Percentiles rank a stretch among this genome's conserved stretches.
phyloP scores from a whole-genome alignment of 2,888 invertebrate genomes.

The Seira musarum region DNA sequence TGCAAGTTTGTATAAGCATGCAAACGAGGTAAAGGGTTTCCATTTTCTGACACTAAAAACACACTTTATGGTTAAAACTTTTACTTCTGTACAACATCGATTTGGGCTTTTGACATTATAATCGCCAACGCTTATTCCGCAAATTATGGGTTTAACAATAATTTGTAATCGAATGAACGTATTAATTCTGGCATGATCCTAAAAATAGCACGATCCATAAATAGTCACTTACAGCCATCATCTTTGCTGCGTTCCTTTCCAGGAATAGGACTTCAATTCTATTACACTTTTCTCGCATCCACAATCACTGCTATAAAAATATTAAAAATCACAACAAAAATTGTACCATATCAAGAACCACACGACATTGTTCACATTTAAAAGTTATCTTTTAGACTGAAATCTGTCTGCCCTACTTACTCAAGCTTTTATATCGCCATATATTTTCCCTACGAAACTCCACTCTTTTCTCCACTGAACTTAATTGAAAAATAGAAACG shows the following conservation, averaged over 20 bases:
- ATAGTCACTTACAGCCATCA: conserved; percentile 45
- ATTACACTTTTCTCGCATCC: conserved; percentile 8
- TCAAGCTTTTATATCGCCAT: conserved; percentile 63
- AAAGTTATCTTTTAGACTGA: conserved; percentile 55
- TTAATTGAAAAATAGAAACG: conserved; percentile 32
- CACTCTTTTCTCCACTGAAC: conserved; percentile 23
- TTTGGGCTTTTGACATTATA: too few species aligned
- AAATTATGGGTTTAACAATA: too few species aligned
- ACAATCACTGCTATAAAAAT: not conserved
- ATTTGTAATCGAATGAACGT: too few species aligned
- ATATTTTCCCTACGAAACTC: conserved; percentile 41
- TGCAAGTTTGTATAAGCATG: too few species aligned
- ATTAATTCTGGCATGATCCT: too few species aligned
- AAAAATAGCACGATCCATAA: too few species aligned
- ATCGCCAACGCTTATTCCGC: too few species aligned
- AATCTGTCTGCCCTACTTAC: conserved; percentile 56
- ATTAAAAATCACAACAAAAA: not conserved
- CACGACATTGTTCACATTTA: conserved; percentile 37
- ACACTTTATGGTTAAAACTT: too few species aligned
- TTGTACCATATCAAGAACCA: not conserved
- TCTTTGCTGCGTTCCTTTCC: conserved; percentile 41
- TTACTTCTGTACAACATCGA: too few species aligned
- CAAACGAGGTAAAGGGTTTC: too few species aligned
- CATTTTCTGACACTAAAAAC: too few species aligned
- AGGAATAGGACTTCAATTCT: conserved; percentile 6